Conservation (phyloP, 2,113 vertebrate genomes). For the Fukomys damarensis region DNA sequence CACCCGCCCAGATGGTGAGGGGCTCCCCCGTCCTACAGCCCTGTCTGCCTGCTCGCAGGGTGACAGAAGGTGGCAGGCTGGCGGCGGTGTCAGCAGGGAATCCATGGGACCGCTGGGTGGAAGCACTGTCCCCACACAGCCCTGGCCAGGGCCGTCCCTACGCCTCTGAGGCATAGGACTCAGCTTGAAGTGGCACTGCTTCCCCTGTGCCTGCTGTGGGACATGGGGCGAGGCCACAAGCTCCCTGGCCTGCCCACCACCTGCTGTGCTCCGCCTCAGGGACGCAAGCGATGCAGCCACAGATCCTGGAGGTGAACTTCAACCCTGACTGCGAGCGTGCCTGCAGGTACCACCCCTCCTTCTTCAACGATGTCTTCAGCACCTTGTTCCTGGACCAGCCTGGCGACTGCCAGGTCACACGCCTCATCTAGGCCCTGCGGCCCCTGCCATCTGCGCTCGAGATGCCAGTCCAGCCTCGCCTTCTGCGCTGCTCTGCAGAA, state of each 20-base stretch:
- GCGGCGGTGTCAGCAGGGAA: fast-evolving
- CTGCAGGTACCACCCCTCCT: constrained; percentile 94
- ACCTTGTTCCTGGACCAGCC: constrained; percentile 93
- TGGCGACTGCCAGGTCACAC: constrained; percentile 87
- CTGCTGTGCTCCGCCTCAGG: constrained; percentile 83
- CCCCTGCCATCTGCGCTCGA: neutral
- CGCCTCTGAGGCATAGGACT: fast-evolving
- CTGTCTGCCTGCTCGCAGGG: too few relatives aligned
- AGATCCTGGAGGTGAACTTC: constrained; percentile 97
- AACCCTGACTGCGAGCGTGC: constrained; percentile 97
- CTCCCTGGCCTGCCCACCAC: neutral
- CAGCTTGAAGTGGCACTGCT: too few relatives aligned
- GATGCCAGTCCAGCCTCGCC: constrained; percentile 62
- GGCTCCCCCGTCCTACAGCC: fast-evolving
- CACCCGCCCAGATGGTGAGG: constrained; percentile 87
- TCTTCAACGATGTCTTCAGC: constrained; percentile 97
- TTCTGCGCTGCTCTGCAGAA: constrained; percentile 68
- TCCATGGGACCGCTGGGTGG: fast-evolving
- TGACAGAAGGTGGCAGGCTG: fast-evolving
- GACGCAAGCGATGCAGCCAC: constrained; percentile 91
- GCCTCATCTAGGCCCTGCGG: constrained; percentile 84
- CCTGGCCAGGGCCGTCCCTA: fast-evolving
- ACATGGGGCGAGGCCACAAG: fast-evolving
- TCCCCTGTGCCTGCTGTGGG: too few relatives aligned
- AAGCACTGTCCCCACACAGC: neutral